Base-by-base conservation (phyloP, 2,797 vertebrate genomes). In the Pampus argenteus region DNA sequence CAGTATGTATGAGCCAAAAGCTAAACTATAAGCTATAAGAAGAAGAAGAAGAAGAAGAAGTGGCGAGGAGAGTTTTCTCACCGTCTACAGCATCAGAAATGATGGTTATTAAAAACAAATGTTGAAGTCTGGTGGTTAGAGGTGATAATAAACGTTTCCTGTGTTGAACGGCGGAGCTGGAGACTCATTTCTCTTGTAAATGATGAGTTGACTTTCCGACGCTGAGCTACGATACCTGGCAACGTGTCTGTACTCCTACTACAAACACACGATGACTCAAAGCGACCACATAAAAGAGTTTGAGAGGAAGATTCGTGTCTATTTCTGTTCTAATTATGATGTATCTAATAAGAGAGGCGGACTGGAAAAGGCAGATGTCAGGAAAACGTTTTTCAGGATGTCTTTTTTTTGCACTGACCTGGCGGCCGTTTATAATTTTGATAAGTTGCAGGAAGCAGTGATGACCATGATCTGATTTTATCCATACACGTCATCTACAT, bases 241-340 rank as follows among this genome's bases (percentile, higher is more conserved):
- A 34, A 25, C 11, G 26, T 23, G 31, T 60, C 28, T 31, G 18
- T 10, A 26, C 48, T 61, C 10, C 31, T 22, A 54, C 9, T 17
- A 56, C 36, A 45, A 22, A 20, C 63, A 64, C n/a, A 49, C 60
- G 65, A 64, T 45, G 69, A 80, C 74, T 83, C 85, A 73, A 75
- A 13, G 18, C 13, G 58, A 54, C 79, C 82, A 77, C 76, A 84
- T 80, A 7, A 86, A 59, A 69, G n/a, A 83, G 68, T 69, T 34
- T 28, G 58, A 34, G 34, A 54, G 51, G n/a, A n/a, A n/a, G n/a
- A n/a, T 74, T 75, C 44, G 55, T 28, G 25, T 69, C 71, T 80
- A 71, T 73, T 83, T 81, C 28, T 40, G 67, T 49, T 63, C 29
- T 75, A 76, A 77, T 81, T 59, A 78, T 26, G 74, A 83, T 64